Percentiles rank a stretch among this genome's conserved stretches.
These are phyloP conservation scores for Melopsittacus undulatus DNA, from an alignment of 2,797 vertebrate species.

Conservation along the genomic window DNA sequence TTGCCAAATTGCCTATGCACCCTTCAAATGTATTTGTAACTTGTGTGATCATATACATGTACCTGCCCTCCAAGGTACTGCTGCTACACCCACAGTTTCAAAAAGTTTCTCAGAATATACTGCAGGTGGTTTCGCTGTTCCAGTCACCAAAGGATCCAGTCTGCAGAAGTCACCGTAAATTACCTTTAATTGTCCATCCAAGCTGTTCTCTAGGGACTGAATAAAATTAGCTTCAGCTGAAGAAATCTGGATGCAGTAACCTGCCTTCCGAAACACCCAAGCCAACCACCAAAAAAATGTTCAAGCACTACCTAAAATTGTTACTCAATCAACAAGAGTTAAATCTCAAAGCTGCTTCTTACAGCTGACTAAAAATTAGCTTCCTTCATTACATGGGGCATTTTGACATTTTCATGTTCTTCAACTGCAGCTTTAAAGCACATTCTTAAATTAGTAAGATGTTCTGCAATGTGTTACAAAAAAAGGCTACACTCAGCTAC, in stretches of 20 bases:
- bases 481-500: not conserved
- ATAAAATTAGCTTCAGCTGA: slow-evolving; percentile 7
- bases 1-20: not conserved
- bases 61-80: slow-evolving; percentile 89
- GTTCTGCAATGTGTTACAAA: not conserved
- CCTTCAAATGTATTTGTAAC: not conserved
- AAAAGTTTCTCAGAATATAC: slow-evolving; percentile 85
- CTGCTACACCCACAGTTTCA: slow-evolving; percentile 82
- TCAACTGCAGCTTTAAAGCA: not conserved
- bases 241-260: not conserved
- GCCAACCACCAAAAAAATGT: not conserved
- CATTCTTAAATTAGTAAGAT: not conserved
- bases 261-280: not conserved
- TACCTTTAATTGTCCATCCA: slow-evolving; percentile 84
- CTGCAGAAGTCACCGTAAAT: slow-evolving; percentile 90
- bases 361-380: not conserved
- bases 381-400: not conserved
- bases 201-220: slow-evolving; percentile 80
- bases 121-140: slow-evolving; percentile 75
- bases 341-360: not conserved
- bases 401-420: not conserved
- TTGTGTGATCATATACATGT: not conserved
- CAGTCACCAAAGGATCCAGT: slow-evolving; percentile 81
- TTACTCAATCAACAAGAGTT: not conserved
- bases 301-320: not conserved